These are phyloP conservation scores for Neuroterus valhalla DNA, from an alignment of 1,140 invertebrate species.

Conservation along the genomic window DNA sequence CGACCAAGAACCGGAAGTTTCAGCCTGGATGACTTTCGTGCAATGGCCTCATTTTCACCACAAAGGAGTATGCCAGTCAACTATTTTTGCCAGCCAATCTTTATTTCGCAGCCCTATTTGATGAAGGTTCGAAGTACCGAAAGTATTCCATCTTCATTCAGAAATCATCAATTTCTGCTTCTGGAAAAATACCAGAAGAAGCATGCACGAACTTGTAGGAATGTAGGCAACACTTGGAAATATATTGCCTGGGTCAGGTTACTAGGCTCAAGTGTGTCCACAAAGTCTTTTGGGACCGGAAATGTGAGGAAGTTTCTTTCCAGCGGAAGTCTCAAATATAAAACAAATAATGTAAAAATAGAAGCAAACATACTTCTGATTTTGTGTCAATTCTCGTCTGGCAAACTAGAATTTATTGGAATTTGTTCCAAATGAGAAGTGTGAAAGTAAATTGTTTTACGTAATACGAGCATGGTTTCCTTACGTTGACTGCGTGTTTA, in stretches of 20 bases:
- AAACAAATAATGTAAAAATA: not conserved
- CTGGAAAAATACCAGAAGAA: not conserved
- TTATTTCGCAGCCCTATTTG: not conserved
- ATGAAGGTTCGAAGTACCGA: not conserved
- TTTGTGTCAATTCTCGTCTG: not conserved
- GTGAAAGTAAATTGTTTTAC: too few relatives aligned
- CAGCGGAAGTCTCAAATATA: not conserved
- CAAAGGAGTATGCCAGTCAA: conserved; percentile 2
- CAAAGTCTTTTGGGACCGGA: not conserved
- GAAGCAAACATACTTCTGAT: not conserved
- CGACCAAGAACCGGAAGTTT: conserved; percentile 13
- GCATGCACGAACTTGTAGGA: not conserved
- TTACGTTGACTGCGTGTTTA: too few relatives aligned
- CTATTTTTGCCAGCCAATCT: not conserved
- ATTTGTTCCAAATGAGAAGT: too few relatives aligned
- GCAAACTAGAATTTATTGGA: not conserved
- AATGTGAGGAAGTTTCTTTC: not conserved
- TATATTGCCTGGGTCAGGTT: conserved; percentile 12
- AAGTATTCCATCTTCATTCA: not conserved
- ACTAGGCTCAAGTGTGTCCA: not conserved
- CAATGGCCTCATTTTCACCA: conserved; percentile 21
- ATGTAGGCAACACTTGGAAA: not conserved
- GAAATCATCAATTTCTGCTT: not conserved
- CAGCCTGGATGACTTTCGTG: not conserved
- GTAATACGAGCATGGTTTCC: too few relatives aligned